phyloP scores from a whole-genome alignment of 2,888 invertebrate species.

The Thyatira batis region DNA sequence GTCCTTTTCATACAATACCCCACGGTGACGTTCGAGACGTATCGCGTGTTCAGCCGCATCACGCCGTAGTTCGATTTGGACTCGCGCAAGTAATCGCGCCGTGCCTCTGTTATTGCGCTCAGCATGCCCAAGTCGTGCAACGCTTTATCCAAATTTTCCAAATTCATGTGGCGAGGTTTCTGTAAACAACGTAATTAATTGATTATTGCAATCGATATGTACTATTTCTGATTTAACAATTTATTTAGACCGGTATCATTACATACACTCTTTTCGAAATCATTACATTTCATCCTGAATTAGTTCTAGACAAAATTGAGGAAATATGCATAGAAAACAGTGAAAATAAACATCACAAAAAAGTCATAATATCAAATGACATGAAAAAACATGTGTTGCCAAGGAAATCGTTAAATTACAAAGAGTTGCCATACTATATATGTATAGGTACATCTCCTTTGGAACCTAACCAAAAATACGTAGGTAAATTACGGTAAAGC shows the following conservation, averaged over 20 bases:
- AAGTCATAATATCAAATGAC: slow-evolving; percentile 65
- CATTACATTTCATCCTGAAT: slow-evolving; percentile 72
- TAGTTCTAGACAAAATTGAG: slow-evolving; percentile 43
- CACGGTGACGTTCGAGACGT: slow-evolving; percentile 84
- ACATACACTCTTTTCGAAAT: slow-evolving; percentile 64
- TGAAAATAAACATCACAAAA: slow-evolving; percentile 80
- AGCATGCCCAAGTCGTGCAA: slow-evolving; percentile 84
- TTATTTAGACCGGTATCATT: slow-evolving; percentile 16
- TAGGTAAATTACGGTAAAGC: no score
- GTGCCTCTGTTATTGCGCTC: slow-evolving; percentile 81
- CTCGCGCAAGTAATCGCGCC: slow-evolving; percentile 81
- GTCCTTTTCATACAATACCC: slow-evolving; percentile 82
- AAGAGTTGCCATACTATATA: neutral
- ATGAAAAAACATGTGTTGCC: slow-evolving; percentile 13
- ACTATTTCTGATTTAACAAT: slow-evolving; percentile 14
- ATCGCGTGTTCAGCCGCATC: slow-evolving; percentile 83
- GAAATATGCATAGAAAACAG: slow-evolving; percentile 61
- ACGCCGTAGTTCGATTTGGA: slow-evolving; percentile 72
- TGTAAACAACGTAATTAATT: slow-evolving; percentile 61
- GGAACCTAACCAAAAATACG: no score
- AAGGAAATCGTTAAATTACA: neutral
- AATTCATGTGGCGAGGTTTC: slow-evolving; percentile 73
- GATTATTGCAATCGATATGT: slow-evolving; percentile 29
- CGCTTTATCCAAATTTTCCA: slow-evolving; percentile 82
- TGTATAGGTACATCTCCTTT: neutral